phyloP scores from a whole-genome alignment of 2,888 invertebrate species.

The Phasia obesa region DNA sequence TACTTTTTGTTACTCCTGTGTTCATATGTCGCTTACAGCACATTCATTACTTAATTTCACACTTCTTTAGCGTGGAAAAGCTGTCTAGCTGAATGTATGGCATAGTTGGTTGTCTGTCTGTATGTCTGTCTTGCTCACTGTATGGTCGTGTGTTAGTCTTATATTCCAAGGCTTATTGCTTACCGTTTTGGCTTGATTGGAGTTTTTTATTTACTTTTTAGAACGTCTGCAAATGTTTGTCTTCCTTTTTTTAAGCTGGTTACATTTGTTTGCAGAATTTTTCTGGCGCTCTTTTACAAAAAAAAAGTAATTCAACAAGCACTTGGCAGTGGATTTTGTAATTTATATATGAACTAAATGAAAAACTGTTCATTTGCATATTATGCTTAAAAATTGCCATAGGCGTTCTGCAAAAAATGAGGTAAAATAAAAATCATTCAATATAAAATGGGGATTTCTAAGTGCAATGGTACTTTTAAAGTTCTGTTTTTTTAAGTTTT shows the following conservation, averaged over 20 bases:
- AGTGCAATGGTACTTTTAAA: no score
- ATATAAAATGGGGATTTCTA: not conserved
- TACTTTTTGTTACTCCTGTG: constrained; percentile 17
- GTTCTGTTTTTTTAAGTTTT: not conserved
- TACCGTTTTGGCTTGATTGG: no score
- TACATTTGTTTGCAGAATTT: constrained; percentile 22
- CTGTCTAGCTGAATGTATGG: no score
- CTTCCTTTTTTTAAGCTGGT: not conserved
- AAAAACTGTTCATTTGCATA: constrained; percentile 28
- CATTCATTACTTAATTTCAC: constrained; percentile 66
- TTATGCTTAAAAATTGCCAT: constrained; percentile 29
- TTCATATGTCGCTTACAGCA: constrained; percentile 56
- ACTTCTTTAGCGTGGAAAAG: constrained; percentile 38
- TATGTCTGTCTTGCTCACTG: not conserved
- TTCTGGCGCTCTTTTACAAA: not conserved
- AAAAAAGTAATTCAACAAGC: not conserved
- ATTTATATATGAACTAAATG: constrained; percentile 5
- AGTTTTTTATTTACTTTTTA: no score
- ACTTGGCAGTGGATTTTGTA: constrained; percentile 30
- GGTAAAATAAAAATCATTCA: not conserved
- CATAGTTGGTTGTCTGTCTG: not conserved
- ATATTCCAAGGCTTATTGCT: no score
- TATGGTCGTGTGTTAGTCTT: no score
- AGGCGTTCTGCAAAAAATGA: constrained; percentile 8
- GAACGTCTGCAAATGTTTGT: not conserved